Evolutionary conservation across 1,140 invertebrate species (phyloP).

Genomic region (Cyrtorhinus lividipennis): DNA sequence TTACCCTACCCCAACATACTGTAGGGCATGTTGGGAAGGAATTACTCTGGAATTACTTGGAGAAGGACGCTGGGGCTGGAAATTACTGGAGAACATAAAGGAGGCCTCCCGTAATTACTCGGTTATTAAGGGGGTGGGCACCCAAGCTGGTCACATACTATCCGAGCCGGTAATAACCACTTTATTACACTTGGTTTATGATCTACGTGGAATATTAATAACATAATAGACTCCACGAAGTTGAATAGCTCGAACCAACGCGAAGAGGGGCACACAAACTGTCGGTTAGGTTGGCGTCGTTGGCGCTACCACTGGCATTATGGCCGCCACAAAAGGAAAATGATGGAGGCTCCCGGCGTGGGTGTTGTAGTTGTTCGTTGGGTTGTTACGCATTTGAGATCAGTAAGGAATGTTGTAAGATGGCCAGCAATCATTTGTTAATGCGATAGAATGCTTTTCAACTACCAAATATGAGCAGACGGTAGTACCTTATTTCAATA

Average conservation of each 20-base stretch:
- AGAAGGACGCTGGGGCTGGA: neutral
- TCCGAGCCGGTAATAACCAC: constrained; percentile 4
- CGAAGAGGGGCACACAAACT: neutral
- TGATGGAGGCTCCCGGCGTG: too few species aligned
- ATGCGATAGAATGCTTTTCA: too few species aligned
- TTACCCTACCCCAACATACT: neutral
- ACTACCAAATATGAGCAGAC: too few species aligned
- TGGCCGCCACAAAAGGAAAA: too few species aligned
- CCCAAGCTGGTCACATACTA: constrained; percentile 2
- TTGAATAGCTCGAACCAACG: neutral
- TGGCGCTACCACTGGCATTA: too few species aligned
- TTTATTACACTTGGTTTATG: constrained; percentile 8
- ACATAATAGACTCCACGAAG: neutral
- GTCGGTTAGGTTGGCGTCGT: too few species aligned
- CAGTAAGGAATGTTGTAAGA: too few species aligned
- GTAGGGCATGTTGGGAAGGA: neutral
- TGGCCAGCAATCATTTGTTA: too few species aligned
- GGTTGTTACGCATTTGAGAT: too few species aligned
- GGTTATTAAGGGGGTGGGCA: constrained; percentile 1
- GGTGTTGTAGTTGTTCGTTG: too few species aligned
- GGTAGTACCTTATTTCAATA: too few species aligned
- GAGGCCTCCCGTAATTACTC: constrained; percentile 5
- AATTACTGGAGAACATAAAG: neutral
- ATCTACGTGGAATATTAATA: constrained; percentile 5
- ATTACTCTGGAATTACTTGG: neutral